Evolutionary conservation across 2,888 invertebrate genomes (phyloP).

Genomic region (Drosophila bunnanda): DNA sequence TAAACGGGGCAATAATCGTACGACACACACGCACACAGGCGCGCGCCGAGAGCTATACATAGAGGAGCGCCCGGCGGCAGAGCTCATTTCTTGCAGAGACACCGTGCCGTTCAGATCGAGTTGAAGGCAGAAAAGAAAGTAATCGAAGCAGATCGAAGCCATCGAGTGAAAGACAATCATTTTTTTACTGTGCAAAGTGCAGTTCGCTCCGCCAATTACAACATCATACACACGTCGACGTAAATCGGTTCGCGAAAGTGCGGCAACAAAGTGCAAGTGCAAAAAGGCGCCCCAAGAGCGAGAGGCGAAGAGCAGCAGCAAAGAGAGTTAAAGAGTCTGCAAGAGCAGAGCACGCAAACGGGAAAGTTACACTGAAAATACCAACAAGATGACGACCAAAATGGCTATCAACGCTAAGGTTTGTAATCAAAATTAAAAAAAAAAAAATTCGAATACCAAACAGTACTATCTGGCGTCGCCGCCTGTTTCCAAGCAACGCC

Average conservation of each 20-base stretch:
- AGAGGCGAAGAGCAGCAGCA: conserved; percentile 8
- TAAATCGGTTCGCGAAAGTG: conserved; percentile 23
- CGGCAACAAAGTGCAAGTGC: conserved; percentile 41
- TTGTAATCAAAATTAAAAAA: conserved; percentile 37
- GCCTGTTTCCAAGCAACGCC: conserved; percentile 15
- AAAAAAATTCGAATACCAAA: not conserved
- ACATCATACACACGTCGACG: not conserved
- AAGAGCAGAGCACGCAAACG: conserved; percentile 2
- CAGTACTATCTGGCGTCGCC: not conserved
- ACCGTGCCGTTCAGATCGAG: conserved; percentile 64
- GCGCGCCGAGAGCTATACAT: conserved; percentile 68
- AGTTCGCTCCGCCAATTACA: conserved; percentile 6
- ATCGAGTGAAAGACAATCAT: conserved; percentile 18
- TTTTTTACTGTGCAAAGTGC: conserved; percentile 35
- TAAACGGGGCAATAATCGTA: conserved; percentile 10
- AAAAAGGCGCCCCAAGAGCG: conserved; percentile 24
- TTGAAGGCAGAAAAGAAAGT: conserved; percentile 34
- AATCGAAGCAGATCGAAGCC: conserved; percentile 19
- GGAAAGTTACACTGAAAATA: conserved; percentile 19
- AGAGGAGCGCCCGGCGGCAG: conserved; percentile 59
- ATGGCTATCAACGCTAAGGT: conserved; percentile 83
- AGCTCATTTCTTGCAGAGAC: conserved; percentile 80
- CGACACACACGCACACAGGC: conserved; percentile 13
- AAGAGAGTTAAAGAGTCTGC: conserved; percentile 13
- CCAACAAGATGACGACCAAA: conserved; percentile 78